Percentiles rank a stretch among this genome's conserved stretches.
These are phyloP conservation scores for Scolopax bukidnonensis DNA, from an alignment of 2,797 vertebrate species.

Conservation along the genomic window DNA sequence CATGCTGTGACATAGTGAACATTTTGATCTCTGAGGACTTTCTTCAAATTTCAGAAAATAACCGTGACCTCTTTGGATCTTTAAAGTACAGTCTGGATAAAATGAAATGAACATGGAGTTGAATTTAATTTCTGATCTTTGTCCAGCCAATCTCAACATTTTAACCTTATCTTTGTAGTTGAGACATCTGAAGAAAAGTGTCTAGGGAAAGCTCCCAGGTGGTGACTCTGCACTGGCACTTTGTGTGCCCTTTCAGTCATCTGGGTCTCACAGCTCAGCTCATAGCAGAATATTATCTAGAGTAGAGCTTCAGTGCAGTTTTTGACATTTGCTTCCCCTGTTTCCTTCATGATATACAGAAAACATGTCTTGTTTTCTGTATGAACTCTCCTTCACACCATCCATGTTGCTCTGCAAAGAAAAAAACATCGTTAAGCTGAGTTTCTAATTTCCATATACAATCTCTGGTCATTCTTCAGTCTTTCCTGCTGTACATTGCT, in stretches of 20 bases:
- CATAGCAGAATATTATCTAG: conserved; percentile 10
- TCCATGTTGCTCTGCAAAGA: neutral
- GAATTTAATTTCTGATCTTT: conserved; percentile 66
- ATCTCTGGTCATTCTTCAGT: neutral
- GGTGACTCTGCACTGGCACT: neutral
- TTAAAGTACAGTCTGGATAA: conserved; percentile 47
- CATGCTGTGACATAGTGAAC: conserved; percentile 28
- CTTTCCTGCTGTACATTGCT: neutral
- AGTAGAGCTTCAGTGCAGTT: neutral
- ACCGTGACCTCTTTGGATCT: conserved; percentile 14
- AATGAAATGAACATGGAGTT: conserved; percentile 49
- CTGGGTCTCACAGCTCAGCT: conserved; percentile 24
- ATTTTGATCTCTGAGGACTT: conserved; percentile 54
- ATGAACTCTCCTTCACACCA: neutral
- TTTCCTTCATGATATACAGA: neutral
- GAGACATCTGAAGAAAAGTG: conserved; percentile 49
- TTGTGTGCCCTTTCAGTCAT: conserved; percentile 28
- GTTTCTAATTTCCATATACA: neutral
- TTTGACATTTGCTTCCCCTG: neutral
- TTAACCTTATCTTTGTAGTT: conserved; percentile 62
- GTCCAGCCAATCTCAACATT: conserved; percentile 55
- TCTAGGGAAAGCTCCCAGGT: conserved; percentile 53
- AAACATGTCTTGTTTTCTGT: neutral
- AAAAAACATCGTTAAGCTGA: neutral
- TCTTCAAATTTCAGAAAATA: conserved; percentile 62